Evolutionary conservation across 2,113 vertebrate species (phyloP).

Genomic region (Ardeotis arabs): DNA sequence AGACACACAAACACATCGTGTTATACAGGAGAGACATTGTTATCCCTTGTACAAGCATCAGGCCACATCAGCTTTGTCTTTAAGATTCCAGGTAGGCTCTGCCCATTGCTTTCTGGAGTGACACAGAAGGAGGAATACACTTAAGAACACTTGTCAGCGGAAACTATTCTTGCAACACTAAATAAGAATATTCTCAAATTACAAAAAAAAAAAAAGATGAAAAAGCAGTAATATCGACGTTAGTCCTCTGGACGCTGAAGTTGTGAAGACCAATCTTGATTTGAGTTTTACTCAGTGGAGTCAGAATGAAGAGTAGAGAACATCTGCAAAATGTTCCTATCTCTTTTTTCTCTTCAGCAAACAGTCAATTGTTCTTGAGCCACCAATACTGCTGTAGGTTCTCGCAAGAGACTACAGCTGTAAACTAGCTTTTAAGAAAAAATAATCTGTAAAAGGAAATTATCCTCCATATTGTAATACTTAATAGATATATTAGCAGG

Average conservation of each 20-base stretch:
- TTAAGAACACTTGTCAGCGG: neutral
- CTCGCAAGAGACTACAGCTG: neutral
- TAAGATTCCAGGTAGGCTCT: neutral
- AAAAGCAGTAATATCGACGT: neutral
- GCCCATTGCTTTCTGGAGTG: neutral
- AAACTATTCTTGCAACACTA: neutral
- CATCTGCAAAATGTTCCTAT: neutral
- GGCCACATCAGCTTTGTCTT: neutral
- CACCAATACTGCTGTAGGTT: neutral
- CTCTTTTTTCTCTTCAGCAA: neutral
- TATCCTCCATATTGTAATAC: neutral
- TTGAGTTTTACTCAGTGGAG: neutral
- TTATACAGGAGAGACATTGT: neutral
- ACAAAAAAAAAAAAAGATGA: accelerated
- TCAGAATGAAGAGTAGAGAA: neutral
- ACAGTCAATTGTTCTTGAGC: neutral
- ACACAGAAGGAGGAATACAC: neutral
- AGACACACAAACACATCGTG: neutral
- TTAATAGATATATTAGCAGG: neutral
- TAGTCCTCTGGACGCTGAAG: neutral
- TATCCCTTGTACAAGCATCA: neutral
- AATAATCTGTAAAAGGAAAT: neutral
- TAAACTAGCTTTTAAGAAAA: neutral
- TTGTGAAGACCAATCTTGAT: neutral
- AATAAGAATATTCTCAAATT: neutral